A percentile compares a stretch with the other conserved stretches of the same genome.
Evolutionary conservation across 2,888 invertebrate genomes (phyloP).

Genomic region (Dolichomitus sp.): DNA sequence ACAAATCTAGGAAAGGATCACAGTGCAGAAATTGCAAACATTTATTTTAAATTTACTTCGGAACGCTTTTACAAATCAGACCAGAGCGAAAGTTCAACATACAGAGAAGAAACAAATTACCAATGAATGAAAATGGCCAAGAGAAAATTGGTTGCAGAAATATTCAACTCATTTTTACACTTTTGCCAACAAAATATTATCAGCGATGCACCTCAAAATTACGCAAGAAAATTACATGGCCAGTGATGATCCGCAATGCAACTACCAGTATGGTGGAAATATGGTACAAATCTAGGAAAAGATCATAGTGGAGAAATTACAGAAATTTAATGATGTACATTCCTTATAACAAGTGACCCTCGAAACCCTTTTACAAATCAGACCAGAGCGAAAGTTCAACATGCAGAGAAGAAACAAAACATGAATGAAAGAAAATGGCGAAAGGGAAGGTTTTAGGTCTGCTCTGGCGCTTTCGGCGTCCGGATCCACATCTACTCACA

Average conservation of each 20-base stretch:
- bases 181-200: no score
- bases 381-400: slow-evolving; percentile 11
- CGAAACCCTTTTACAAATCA: neutral
- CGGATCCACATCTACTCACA: slow-evolving; percentile 72
- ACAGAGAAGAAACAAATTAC: no score
- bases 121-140: no score
- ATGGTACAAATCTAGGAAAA: neutral
- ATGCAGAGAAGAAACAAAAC: slow-evolving; percentile 33
- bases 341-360: neutral
- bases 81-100: no score
- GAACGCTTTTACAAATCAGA: no score
- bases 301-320: neutral
- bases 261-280: neutral
- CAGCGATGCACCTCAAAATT: neutral
- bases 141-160: no score
- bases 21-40: neutral
- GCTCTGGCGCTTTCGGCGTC: slow-evolving; percentile 38
- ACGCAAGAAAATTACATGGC: neutral
- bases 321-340: neutral
- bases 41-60: neutral
- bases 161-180: no score
- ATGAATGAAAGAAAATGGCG: slow-evolving; percentile 29
- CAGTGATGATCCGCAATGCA: neutral
- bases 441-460: slow-evolving; percentile 32
- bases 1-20: neutral